phyloP scores from a whole-genome alignment of 1,140 invertebrate genomes.

The Aphidius gifuensis region DNA sequence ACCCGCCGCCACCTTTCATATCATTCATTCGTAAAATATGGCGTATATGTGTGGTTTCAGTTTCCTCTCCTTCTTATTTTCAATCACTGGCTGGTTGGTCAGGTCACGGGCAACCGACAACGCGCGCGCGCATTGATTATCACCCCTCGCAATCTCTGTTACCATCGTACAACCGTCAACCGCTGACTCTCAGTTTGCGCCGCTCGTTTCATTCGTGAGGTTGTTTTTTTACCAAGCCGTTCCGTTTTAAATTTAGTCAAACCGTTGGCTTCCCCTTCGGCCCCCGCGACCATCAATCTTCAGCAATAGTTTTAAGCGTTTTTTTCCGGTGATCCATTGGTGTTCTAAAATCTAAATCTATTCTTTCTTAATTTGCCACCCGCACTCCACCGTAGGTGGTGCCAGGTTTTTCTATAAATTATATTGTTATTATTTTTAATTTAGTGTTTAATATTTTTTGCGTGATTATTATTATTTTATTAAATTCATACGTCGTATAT shows the following conservation, averaged over 20 bases:
- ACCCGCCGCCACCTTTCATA: too few relatives aligned
- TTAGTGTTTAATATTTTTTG: neutral
- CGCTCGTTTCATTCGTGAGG: constrained; percentile 35
- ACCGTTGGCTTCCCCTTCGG: too few relatives aligned
- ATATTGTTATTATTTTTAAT: neutral
- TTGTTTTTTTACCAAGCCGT: constrained; percentile 30
- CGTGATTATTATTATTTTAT: constrained; percentile 1
- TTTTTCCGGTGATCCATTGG: neutral
- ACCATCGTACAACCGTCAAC: constrained; percentile 26
- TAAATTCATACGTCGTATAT: neutral
- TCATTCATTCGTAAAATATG: too few relatives aligned
- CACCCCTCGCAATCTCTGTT: constrained; percentile 31
- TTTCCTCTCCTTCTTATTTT: constrained; percentile 3
- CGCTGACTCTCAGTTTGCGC: constrained; percentile 44
- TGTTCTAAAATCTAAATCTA: neutral
- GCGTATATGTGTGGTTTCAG: neutral
- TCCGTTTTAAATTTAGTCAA: neutral
- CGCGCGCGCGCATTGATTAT: constrained; percentile 15
- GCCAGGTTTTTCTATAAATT: neutral
- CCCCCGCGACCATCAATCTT: too few relatives aligned
- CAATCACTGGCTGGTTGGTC: neutral
- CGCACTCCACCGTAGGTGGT: neutral
- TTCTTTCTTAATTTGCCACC: neutral
- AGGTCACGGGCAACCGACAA: neutral
- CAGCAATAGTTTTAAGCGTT: too few relatives aligned